Evolutionary conservation across 2,113 vertebrate genomes (phyloP).

Genomic region (Bostrychus sinensis): DNA sequence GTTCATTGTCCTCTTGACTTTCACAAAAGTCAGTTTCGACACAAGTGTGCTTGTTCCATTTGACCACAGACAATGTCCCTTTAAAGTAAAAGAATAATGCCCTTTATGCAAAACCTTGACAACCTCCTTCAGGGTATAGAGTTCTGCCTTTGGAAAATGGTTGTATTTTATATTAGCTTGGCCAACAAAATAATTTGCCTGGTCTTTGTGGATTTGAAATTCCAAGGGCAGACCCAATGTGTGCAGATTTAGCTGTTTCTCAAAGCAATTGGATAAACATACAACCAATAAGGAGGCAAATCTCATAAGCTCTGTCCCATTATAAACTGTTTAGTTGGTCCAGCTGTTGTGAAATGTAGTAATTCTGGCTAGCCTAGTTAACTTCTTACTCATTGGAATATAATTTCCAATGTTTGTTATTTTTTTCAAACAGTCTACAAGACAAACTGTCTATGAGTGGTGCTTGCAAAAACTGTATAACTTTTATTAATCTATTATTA

Average conservation of each 20-base stretch:
- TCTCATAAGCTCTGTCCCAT: too few species aligned
- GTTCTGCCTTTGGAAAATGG: conserved; percentile 25
- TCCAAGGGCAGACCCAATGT: neutral
- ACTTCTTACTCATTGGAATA: too few species aligned
- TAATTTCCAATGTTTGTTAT: too few species aligned
- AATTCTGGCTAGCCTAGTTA: too few species aligned
- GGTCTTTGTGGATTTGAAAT: neutral
- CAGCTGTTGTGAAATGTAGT: too few species aligned
- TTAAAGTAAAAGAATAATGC: conserved; percentile 68
- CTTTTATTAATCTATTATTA: too few species aligned
- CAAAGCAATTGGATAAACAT: conserved; percentile 2
- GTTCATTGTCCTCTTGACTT: conserved; percentile 22
- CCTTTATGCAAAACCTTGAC: conserved; percentile 64
- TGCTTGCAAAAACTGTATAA: too few species aligned
- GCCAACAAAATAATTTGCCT: neutral
- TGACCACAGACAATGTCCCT: conserved; percentile 50
- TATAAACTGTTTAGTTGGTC: too few species aligned
- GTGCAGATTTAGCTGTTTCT: neutral
- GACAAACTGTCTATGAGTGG: too few species aligned
- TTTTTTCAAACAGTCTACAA: too few species aligned
- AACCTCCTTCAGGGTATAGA: conserved; percentile 35
- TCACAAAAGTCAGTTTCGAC: conserved; percentile 23
- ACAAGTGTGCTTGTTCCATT: conserved; percentile 52
- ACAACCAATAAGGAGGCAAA: too few species aligned
- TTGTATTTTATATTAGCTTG: neutral